Percentiles rank a stretch among this genome's conserved stretches.
These are phyloP conservation scores for Cisticola juncidis DNA, from an alignment of 2,113 vertebrate genomes.

Conservation along the genomic window DNA sequence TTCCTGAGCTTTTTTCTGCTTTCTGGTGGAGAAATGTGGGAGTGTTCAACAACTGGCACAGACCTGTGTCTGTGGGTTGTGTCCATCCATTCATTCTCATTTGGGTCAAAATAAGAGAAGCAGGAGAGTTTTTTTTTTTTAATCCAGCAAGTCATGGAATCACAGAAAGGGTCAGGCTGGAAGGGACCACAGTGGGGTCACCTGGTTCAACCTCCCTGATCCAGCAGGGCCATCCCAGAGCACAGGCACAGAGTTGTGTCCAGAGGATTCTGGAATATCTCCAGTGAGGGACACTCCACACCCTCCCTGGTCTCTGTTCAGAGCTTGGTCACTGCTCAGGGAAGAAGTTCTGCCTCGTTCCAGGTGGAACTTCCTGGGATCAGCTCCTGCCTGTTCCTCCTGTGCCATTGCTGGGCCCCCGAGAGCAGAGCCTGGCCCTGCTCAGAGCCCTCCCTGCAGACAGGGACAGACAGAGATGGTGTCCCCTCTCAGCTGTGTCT, in stretches of 20 bases:
- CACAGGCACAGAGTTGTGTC: neutral
- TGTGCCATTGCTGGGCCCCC: neutral
- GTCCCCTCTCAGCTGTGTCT: neutral
- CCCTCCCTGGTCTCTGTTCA: neutral
- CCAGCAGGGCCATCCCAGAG: neutral
- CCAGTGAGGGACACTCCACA: rapidly evolving
- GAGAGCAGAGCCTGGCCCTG: rapidly evolving
- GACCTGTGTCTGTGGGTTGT: rapidly evolving
- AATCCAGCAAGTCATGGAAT: neutral
- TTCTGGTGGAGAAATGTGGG: neutral
- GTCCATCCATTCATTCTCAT: neutral
- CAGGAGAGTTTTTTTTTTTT: neutral
- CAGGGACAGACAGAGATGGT: neutral
- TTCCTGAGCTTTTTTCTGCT: neutral
- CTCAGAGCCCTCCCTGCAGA: neutral
- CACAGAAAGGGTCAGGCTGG: neutral
- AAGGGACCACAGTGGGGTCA: neutral
- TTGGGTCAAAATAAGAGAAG: neutral
- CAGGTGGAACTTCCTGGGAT: neutral
- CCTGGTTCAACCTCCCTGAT: rapidly evolving
- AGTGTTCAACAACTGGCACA: neutral
- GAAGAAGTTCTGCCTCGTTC: neutral
- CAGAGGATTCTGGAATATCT: neutral
- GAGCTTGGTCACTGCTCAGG: rapidly evolving
- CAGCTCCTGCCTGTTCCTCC: neutral